phyloP scores from a whole-genome alignment of 2,113 vertebrate genomes.

The Dasypus novemcinctus region DNA sequence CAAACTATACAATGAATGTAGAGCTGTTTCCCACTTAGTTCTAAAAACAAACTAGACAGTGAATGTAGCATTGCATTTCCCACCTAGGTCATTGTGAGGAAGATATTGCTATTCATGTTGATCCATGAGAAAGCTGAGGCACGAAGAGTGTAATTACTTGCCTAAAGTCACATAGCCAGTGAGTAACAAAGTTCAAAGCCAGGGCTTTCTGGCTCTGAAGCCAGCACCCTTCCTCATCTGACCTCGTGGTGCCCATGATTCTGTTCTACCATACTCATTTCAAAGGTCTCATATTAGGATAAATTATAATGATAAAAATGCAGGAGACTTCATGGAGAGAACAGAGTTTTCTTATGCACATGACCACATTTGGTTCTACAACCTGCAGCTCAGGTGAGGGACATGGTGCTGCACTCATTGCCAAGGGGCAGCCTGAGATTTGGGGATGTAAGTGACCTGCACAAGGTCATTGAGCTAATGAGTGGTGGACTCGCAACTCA shows the following conservation, averaged over 20 bases:
- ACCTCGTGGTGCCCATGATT: not conserved
- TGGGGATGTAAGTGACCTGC: not conserved
- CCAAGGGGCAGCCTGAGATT: not conserved
- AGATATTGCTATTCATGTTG: not conserved
- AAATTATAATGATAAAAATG: not conserved
- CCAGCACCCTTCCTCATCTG: not conserved
- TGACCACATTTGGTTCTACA: not conserved
- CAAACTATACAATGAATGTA: not conserved
- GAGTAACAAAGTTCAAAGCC: not conserved
- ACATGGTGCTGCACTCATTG: rapidly evolving
- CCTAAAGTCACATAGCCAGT: not conserved
- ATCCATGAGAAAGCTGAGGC: not conserved
- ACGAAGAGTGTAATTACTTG: not conserved
- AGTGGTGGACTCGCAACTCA: not conserved
- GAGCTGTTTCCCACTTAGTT: not conserved
- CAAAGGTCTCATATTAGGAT: not conserved
- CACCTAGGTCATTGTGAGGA: not conserved
- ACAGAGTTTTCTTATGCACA: rapidly evolving
- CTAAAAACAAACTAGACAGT: not conserved
- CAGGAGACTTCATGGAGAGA: not conserved
- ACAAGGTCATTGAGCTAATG: not conserved
- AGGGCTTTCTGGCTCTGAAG: not conserved
- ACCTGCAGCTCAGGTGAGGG: rapidly evolving
- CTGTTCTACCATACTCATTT: not conserved
- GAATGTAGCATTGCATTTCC: not conserved